Base-by-base conservation (phyloP, 2,888 invertebrate species). In the Bugulina stolonifera region DNA sequence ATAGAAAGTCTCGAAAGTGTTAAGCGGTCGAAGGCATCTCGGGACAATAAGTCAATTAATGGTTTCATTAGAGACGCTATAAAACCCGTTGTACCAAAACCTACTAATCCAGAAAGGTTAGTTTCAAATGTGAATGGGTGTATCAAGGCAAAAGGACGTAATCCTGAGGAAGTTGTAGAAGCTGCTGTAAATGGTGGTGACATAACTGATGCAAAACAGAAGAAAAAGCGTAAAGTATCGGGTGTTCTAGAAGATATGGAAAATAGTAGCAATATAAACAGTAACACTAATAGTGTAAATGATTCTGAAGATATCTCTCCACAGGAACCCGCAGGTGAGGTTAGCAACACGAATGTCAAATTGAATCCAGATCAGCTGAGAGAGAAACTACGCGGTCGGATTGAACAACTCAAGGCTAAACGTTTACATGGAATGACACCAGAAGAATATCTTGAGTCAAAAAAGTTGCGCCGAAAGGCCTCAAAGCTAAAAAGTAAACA, bases 401-500 rank as follows among this genome's bases (percentile, higher is more conserved):
- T 79, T 43, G 74, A 75, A 25, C 75, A 75, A n/a, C 73, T 79
- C 23, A 74, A 77, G 76, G 75, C 77, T 2, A 70, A 70, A 23
- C 70, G 70, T 5, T 14, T 25, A 32, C 23, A 70, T 5, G 70
- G 52, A 14, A 54, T 70, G 52, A 70, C 70, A 3, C 25, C 70
- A 27, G 70, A 70, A 18, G 70, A 70, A 29, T 70, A 29, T 54
- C 29, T 75, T 22, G 76, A 77, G 69, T 76, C 73, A 54, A 78
- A 75, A 58, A 74, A 74, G 69, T 72, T 78, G 57, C 75, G 74
- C 58, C 71, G 77, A 43, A 73, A 76, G 54, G 75, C 76, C 35
- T 76, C 74, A 34, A 77, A 77, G 69, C 72, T 79, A 75, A 76
- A 77, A 69, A 34, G 75, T n/a, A 78, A 78, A 69, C 73, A 76